phyloP scores from a whole-genome alignment of 2,888 invertebrate species.

The Ophion ventricosus region DNA sequence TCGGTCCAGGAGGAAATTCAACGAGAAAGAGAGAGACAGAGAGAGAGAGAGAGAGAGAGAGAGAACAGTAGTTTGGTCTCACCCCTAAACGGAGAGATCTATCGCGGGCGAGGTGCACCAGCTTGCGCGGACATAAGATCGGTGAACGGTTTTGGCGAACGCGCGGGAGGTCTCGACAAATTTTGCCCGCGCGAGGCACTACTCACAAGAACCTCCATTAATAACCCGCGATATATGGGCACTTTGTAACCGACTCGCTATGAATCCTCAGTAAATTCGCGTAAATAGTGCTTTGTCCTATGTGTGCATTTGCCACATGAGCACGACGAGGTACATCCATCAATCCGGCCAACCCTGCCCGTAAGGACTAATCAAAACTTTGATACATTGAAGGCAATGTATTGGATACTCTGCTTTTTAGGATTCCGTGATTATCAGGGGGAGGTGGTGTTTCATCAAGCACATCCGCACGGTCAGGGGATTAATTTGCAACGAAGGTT shows the following conservation, averaged over 20 bases:
- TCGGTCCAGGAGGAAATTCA: conserved; percentile 32
- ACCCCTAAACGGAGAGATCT: conserved; percentile 61
- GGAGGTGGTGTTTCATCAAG: too few species aligned
- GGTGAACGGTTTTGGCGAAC: conserved; percentile 66
- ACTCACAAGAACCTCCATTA: conserved; percentile 71
- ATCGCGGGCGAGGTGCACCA: conserved; percentile 67
- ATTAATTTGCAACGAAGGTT: too few species aligned
- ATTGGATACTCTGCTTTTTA: too few species aligned
- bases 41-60: background rate
- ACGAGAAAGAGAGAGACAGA: background rate
- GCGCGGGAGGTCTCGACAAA: conserved; percentile 48
- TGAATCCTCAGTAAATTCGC: conserved; percentile 62
- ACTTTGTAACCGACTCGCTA: conserved; percentile 66
- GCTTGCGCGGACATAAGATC: conserved; percentile 70
- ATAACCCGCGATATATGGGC: conserved; percentile 68
- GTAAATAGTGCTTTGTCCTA: conserved; percentile 59
- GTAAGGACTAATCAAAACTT: conserved; percentile 1
- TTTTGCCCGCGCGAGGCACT: conserved; percentile 59
- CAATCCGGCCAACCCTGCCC: conserved; percentile 9
- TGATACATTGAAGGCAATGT: background rate
- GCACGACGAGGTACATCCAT: conserved; percentile 1
- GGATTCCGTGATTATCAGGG: too few species aligned
- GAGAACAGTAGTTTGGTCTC: conserved; percentile 25
- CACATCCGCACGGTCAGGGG: too few species aligned
- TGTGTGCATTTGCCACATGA: background rate